Conservation (phyloP, 2,113 vertebrate genomes). For the Oreochromis spilurus region DNA sequence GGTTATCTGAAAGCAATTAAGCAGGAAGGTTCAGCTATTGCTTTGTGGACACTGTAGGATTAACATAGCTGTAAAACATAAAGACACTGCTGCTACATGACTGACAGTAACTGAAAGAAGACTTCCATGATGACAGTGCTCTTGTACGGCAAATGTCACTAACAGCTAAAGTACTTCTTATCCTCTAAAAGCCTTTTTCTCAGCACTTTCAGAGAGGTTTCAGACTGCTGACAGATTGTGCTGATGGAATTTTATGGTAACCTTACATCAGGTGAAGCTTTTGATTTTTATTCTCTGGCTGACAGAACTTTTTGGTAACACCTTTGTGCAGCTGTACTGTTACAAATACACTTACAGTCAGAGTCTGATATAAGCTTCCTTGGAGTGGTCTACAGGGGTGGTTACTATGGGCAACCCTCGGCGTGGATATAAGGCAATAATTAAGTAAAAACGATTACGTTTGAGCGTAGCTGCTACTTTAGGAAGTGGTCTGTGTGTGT, state of each 20-base stretch:
- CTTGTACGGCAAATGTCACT: neutral
- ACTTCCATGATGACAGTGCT: neutral
- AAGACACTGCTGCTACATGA: neutral
- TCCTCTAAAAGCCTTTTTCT: neutral
- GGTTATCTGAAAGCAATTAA: neutral
- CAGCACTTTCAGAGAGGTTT: neutral
- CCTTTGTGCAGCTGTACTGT: neutral
- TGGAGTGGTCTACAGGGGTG: rapidly evolving
- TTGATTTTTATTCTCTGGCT: neutral
- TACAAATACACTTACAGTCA: neutral
- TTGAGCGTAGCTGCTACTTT: neutral
- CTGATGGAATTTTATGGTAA: neutral
- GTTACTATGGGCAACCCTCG: neutral
- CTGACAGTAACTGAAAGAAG: neutral
- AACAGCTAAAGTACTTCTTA: neutral
- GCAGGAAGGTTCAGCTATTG: rapidly evolving
- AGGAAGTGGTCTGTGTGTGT: neutral
- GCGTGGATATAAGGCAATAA: neutral
- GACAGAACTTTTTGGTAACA: neutral
- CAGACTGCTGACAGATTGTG: neutral
- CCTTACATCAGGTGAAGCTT: neutral
- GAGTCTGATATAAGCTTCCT: rapidly evolving
- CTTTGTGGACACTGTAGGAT: neutral
- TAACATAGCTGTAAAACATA: rapidly evolving
- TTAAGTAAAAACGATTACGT: neutral